Percentiles rank a stretch among this genome's conserved stretches.
Evolutionary conservation across 2,888 invertebrate genomes (phyloP).

Genomic region (Orthosia incerta): DNA sequence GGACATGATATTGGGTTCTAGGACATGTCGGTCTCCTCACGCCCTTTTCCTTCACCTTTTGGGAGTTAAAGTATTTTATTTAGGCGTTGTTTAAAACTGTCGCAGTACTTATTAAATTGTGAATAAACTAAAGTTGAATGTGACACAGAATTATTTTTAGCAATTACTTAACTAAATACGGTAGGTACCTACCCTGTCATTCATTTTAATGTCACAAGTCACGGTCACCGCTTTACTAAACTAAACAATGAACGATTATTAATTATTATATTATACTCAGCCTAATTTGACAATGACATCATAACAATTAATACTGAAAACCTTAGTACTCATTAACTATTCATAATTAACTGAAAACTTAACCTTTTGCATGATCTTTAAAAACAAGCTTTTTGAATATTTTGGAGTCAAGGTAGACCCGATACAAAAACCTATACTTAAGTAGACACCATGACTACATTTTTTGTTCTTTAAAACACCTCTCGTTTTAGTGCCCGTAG

Average conservation of each 20-base stretch:
- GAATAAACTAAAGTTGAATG: too few species aligned
- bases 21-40: too few species aligned
- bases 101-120: background rate
- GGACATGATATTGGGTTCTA: too few species aligned
- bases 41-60: too few species aligned
- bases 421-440: background rate
- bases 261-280: background rate
- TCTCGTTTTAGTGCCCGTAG: too few species aligned
- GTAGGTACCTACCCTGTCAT: background rate
- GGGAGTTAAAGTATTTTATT: too few species aligned
- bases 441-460: background rate
- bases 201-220: background rate
- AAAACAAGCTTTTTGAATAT: conserved; percentile 11
- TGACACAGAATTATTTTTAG: background rate
- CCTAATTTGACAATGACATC: background rate
- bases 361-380: background rate
- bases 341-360: background rate
- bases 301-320: background rate
- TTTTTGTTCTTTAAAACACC: conserved; percentile 3
- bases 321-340: background rate
- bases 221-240: conserved; percentile 10
- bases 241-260: conserved; percentile 27
- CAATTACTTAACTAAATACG: too few species aligned
- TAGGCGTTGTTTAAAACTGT: too few species aligned
- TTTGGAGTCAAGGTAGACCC: conserved; percentile 18